Conservation (phyloP, 2,888 invertebrate genomes). For the Pseudococcus viburni region DNA sequence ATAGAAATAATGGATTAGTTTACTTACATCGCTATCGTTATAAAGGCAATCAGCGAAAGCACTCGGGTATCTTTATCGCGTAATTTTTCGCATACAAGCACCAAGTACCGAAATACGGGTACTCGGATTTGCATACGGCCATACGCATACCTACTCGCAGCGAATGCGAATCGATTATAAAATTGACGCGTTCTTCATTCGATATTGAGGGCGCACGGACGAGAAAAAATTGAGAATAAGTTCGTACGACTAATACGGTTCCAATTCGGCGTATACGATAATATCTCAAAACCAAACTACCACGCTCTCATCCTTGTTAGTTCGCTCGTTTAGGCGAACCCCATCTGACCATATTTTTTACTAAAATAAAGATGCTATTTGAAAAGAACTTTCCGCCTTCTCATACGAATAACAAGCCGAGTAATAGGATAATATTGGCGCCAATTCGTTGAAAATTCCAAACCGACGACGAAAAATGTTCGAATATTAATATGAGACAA, state of each 20-base stretch:
- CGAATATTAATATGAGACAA: conserved; percentile 1
- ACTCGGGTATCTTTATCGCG: too few relatives aligned
- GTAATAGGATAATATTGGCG: conserved; percentile 21
- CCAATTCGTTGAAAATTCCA: conserved; percentile 3
- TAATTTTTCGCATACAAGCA: too few relatives aligned
- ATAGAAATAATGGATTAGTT: background rate
- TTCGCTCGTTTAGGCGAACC: background rate
- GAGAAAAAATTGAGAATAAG: background rate
- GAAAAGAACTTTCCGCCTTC: conserved; percentile 1
- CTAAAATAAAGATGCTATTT: conserved; percentile 10
- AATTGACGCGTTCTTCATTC: too few relatives aligned
- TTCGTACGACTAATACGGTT: background rate
- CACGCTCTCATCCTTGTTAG: background rate
- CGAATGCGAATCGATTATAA: too few relatives aligned
- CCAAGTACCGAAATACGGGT: too few relatives aligned
- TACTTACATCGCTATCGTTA: too few relatives aligned
- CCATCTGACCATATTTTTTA: conserved; percentile 13
- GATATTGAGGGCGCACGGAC: background rate
- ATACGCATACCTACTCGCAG: too few relatives aligned
- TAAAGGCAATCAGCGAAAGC: too few relatives aligned
- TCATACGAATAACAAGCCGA: background rate
- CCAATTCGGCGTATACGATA: background rate
- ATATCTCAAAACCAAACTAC: background rate
- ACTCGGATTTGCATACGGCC: too few relatives aligned
- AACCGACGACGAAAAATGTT: background rate